Base-by-base conservation (phyloP, 2,888 invertebrate genomes). In the Synanthedon tipuliformis region DNA sequence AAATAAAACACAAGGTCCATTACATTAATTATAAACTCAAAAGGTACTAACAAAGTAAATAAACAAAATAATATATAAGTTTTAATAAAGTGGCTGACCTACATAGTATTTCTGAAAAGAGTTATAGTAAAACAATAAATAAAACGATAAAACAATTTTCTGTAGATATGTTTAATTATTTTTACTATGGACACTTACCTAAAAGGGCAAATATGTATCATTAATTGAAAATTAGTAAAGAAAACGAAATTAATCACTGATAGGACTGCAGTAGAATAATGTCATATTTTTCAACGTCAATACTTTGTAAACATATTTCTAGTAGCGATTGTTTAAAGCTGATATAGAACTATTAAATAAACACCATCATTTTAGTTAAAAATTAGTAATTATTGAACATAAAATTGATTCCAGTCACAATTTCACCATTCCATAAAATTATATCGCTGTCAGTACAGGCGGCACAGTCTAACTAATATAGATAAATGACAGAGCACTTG, bases 351-450 rank as follows among this genome's bases (percentile, higher is more conserved):
- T 55, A 63, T 55, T 62, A 57, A 68, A 60, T 70, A 69, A 66
- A 68, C 62, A 61, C 63, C 73, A 77, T 73, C 75, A 72, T 66
- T 68, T 67, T 69, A 61, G 56, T 67, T 73, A 69, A 53, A 71
- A 71, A 74, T 69, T 61, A 63, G 61, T 61, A 62, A 67, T 58
- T 67, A 68, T 63, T 59, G 71, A 68, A 68, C 69, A 76, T 71
- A 73, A 75, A 66, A 75, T 71, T 75, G 69, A 75, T 73, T 71
- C 66, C 73, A 72, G 66, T 71, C 75, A 78, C 78, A 76, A 78
- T 78, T 78, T 84, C 84, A 85, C 86, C 85, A 85, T 85, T 84
- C 79, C 81, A 77, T 73, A 76, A 75, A 73, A 34, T 34, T 34
- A 34, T 34, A 34, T 34, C 8, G 34, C 34, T 34, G 34, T 34